phyloP scores from a whole-genome alignment of 2,888 invertebrate genomes.

The Germaria angustata region DNA sequence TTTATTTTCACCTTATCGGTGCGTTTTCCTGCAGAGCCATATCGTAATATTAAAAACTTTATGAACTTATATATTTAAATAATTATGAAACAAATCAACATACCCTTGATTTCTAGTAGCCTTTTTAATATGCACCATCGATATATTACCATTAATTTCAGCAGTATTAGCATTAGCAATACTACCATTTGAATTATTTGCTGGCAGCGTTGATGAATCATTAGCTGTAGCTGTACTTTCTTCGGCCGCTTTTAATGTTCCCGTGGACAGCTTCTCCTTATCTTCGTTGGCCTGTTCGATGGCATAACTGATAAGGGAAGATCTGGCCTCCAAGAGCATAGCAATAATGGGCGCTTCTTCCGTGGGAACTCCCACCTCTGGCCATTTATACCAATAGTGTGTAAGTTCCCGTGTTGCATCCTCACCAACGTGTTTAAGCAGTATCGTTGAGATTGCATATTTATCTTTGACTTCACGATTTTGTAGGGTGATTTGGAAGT shows the following conservation, averaged over 20 bases:
- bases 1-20: too few species aligned
- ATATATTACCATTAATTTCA: slow-evolving; percentile 65
- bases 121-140: slow-evolving; percentile 59
- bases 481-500: slow-evolving; percentile 92
- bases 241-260: slow-evolving; percentile 67
- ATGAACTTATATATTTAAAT: too few species aligned
- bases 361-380: slow-evolving; percentile 89
- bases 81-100: background rate
- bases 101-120: slow-evolving; percentile 78
- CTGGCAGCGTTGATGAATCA: slow-evolving; percentile 24
- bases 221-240: slow-evolving; percentile 46
- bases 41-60: too few species aligned
- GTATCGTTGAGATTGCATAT: slow-evolving; percentile 92
- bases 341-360: slow-evolving; percentile 92
- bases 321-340: slow-evolving; percentile 91
- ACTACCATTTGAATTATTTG: slow-evolving; percentile 32
- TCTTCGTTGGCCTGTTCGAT: slow-evolving; percentile 77
- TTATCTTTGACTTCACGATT: slow-evolving; percentile 94
- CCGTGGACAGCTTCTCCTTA: slow-evolving; percentile 66
- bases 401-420: slow-evolving; percentile 93
- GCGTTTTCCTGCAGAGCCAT: too few species aligned
- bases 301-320: slow-evolving; percentile 77
- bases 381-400: slow-evolving; percentile 98
- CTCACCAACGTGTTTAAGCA: slow-evolving; percentile 89
- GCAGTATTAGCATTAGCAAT: slow-evolving; percentile 51